Base-by-base conservation (phyloP, 2,113 vertebrate species). In the Ancistrus triradiatus region DNA sequence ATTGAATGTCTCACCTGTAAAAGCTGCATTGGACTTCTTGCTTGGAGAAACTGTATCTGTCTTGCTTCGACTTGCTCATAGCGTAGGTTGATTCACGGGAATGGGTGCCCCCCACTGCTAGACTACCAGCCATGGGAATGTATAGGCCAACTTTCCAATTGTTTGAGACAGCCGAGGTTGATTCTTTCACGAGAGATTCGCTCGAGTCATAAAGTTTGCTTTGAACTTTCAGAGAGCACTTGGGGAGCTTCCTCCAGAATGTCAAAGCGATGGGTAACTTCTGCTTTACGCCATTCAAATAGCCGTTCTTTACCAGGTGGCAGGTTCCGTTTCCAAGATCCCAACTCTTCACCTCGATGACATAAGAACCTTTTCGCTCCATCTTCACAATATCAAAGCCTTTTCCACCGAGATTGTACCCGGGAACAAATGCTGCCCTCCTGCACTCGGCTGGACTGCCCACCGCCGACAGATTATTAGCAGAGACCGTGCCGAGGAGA, bases 371-470 rank as follows among this genome's bases (percentile, higher is more conserved):
- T 1, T 79, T 86, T 13, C 48, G 77, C 56, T 35, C 49, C 60
- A 86, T 79, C 6, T 25, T 86, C 64, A 83, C 84, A 38, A 87
- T 64, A 1, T 87, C 79, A 19, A 87, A 19, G 0, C 85, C 84
- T 18, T 84, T 83, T 4, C 84, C 85, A 0, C 74, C 84, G 61
- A 86, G 50, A 61, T 44, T 48, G 0, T 60, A 13, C 0, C 82
- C 82, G 0, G 84, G 83, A 42, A 83, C 72, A 0, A 72, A 74
- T 0, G 1, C 5, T 3, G 4, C 59, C 0, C 17, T 7, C 2
- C 27, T 27, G 48, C 85, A 87, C n/a, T 80, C 73, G 0, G 76
- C 57, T 0, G 1, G 42, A 0, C 56, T 11, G 0, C 63, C 75
- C 8, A 31, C 15, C 6, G 25, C n/a, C 21, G 33, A 2, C 7